phyloP scores from a whole-genome alignment of 2,797 vertebrate genomes.

The Notoglanidium macrostoma region DNA sequence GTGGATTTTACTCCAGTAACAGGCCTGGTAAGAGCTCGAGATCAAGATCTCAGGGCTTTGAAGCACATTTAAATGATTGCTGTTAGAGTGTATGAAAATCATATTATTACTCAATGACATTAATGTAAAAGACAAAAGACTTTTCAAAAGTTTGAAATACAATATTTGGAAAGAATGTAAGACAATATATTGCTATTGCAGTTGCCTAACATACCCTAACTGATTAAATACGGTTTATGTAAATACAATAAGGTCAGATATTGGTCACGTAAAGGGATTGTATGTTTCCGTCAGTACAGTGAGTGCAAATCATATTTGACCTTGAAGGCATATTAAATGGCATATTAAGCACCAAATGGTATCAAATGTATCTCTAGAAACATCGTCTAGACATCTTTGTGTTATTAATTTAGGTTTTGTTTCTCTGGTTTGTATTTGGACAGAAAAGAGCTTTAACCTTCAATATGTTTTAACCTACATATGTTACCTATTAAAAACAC shows the following conservation, averaged over 20 bases:
- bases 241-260: background rate
- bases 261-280: background rate
- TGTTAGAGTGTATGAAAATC: slow-evolving; percentile 16
- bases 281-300: background rate
- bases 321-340: slow-evolving; percentile 59
- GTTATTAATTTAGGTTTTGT: background rate
- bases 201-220: background rate
- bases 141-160: no score
- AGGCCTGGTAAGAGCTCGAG: slow-evolving; percentile 15
- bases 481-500: background rate
- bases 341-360: slow-evolving; percentile 45
- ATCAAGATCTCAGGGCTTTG: slow-evolving; percentile 18
- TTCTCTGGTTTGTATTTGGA: background rate
- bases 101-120: background rate
- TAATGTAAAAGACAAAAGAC: background rate
- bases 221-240: background rate
- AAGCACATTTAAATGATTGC: slow-evolving; percentile 27
- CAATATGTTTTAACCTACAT: background rate
- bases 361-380: slow-evolving; percentile 24
- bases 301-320: slow-evolving; percentile 46
- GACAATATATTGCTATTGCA: background rate
- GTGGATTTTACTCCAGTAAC: slow-evolving; percentile 39
- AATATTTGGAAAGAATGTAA: background rate
- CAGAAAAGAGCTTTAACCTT: background rate
- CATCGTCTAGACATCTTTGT: background rate